Evolutionary conservation across 2,797 vertebrate genomes (phyloP), one percentile per base, ranked within the genome.

Genomic region (Alfaro cultratus): DNA sequence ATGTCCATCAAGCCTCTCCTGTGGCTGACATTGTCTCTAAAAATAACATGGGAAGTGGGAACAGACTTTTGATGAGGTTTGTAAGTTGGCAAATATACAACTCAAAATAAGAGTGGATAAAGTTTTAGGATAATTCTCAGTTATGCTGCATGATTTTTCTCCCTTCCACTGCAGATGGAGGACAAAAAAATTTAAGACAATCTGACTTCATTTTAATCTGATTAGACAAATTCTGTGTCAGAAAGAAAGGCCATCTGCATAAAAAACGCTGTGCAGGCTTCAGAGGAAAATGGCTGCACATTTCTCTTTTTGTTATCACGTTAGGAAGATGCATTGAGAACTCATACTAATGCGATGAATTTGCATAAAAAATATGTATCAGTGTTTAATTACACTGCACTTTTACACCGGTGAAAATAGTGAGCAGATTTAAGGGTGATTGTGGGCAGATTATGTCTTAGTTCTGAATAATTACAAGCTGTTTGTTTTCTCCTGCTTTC

Each of bases 231-330:
- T 83, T 78, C 70, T 36, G 13, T 34, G 47, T 45, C 60, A 39
- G 10, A 41, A 41, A 41, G 41, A 81, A 78, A 51, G 51, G 51
- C 77, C 4, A 47, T 49, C 68, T 26, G 4, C 64, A 82, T 74
- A 18, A 47, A 77, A 67, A 83, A 60, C 1, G 45, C 36, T 31
- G 9, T 23, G 53, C 36, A 84, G n/a, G 57, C 26, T 23, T 46
- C 13, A 34, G 5, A 15, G 23, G n/a, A 7, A 75, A 75, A 80
- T 34, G 39, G 26, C 47, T 62, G 71, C 51, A 62, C 12, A 26
- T 74, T 82, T 43, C 72, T 53, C 36, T 79, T 74, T 26, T 46
- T 83, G 73, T 72, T 39, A 78, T 36, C 29, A 73, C 13, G 45
- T 67, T 41, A 75, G 16, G 41, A 11, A 49, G 41, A 49, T 11